Evolutionary conservation across 2,113 vertebrate genomes (phyloP), one percentile per base, ranked within the genome.

Genomic region (Cyphomyrus plagiostoma): DNA sequence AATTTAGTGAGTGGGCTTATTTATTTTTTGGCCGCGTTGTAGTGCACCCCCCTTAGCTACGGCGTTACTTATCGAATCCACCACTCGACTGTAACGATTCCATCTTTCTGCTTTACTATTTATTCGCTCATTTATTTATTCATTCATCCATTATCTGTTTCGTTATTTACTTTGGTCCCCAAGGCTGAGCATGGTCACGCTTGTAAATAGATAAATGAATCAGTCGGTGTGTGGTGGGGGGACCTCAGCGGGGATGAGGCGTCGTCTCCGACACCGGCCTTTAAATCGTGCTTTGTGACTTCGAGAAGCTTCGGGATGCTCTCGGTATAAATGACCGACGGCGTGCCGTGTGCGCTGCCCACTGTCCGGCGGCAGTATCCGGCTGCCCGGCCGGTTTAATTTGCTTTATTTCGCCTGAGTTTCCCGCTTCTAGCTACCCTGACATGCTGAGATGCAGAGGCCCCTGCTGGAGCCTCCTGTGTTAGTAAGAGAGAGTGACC

Each of bases 71-170:
- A 42, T 80, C 13, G 35, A 19, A 80, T 42, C 74, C 74, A 5
- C 11, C 15, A 7, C 39, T 39, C 6, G 5, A 42, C 74, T 80
- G 74, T 80, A 19, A 80, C 15, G 74, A 80, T 42, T 15, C 30
- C 74, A 19, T 80, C 35, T 80, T 80, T 80, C 88, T 86, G 88
- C 84, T 49, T 58, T 89, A 30, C 46, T 74, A 21, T 70, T 30
- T 86, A 30, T 84, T 45, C 74, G 39, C 89, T 42, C 39, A 13
- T 77, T 45, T 23, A 13, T 70, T 70, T 70, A 13, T 87, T 35
- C 15, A 30, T 19, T 53, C 49, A 87, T 62, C 56, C 23, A 23
- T 62, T 62, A 62, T 86, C 21, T 49, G 17, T 87, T 53, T 50
- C 11, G 26, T 49, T 86, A 48, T 77, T 89, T 89, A 17, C n/a